phyloP scores from a whole-genome alignment of 2,113 vertebrate genomes.

The Istiophorus platypterus region DNA sequence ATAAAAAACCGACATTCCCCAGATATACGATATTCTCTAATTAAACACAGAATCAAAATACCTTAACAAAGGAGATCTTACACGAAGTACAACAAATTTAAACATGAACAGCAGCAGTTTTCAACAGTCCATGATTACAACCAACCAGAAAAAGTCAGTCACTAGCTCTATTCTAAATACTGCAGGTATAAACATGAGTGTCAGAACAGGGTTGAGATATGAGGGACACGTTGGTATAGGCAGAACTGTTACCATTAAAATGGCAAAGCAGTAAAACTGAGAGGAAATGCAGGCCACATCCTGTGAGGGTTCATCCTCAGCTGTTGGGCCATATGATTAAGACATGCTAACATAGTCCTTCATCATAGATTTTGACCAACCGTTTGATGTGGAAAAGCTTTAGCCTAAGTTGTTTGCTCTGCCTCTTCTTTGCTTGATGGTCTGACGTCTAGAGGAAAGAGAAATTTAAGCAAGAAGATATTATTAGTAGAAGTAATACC shows the following conservation, averaged over 20 bases:
- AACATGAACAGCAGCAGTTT: not conserved
- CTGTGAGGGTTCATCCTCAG: not conserved
- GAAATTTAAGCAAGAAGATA: not conserved
- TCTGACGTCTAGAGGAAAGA: constrained; percentile 77
- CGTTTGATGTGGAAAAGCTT: constrained; percentile 90
- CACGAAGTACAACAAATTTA: not conserved
- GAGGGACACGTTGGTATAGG: not conserved
- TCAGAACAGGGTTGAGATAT: not conserved
- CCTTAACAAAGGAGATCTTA: not conserved
- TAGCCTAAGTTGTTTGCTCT: constrained; percentile 82
- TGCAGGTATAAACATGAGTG: not conserved
- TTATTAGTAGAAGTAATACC: too few species aligned
- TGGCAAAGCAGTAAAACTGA: not conserved
- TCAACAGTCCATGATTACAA: too few species aligned
- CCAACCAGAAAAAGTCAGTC: not conserved
- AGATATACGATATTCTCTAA: not conserved
- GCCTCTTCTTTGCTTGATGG: constrained; percentile 85
- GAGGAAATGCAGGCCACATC: not conserved
- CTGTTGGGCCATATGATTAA: not conserved
- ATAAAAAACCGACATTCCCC: constrained; percentile 23
- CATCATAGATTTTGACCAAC: constrained; percentile 88
- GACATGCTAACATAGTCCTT: constrained; percentile 73
- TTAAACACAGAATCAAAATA: not conserved
- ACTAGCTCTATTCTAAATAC: not conserved
- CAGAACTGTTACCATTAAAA: not conserved